Evolutionary conservation across 2,888 invertebrate species (phyloP).

Genomic region (Drosophila formosana): DNA sequence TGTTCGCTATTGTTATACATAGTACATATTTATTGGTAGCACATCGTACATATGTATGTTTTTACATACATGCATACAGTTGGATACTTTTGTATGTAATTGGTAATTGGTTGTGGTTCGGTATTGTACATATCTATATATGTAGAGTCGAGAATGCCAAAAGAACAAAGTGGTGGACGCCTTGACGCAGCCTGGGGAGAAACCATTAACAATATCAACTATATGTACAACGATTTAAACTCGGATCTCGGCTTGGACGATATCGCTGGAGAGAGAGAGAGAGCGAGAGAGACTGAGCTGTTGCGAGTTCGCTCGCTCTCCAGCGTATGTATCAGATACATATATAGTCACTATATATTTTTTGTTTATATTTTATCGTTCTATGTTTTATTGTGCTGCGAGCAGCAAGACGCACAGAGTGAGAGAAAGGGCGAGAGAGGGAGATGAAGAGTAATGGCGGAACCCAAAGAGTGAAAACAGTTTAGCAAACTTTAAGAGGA

Average conservation of each 20-base stretch:
- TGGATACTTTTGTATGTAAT: slow-evolving; percentile 23
- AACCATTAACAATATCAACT: slow-evolving; percentile 64
- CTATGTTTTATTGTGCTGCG: slow-evolving; percentile 17
- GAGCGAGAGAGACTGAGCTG: not conserved
- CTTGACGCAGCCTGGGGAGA: slow-evolving; percentile 42
- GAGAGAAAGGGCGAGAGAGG: not conserved
- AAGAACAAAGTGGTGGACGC: slow-evolving; percentile 26
- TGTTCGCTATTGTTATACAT: slow-evolving; percentile 28
- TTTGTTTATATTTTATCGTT: not conserved
- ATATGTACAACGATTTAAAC: slow-evolving; percentile 61
- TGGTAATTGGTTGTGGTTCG: slow-evolving; percentile 15
- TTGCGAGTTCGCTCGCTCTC: slow-evolving; percentile 2
- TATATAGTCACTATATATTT: not conserved
- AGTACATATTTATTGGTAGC: slow-evolving; percentile 42
- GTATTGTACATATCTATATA: slow-evolving; percentile 27
- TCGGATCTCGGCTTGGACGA: slow-evolving; percentile 27
- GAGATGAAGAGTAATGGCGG: slow-evolving; percentile 1
- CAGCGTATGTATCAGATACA: slow-evolving; percentile 6
- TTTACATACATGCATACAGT: slow-evolving; percentile 23
- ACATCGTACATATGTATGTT: slow-evolving; percentile 25
- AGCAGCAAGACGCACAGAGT: slow-evolving; percentile 2
- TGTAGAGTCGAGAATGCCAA: slow-evolving; percentile 45
- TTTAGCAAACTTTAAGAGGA: not conserved
- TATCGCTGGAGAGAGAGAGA: not conserved
- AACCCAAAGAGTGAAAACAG: not conserved